Base-by-base conservation (phyloP, 1,140 invertebrate species). In the Holotrichia oblita region DNA sequence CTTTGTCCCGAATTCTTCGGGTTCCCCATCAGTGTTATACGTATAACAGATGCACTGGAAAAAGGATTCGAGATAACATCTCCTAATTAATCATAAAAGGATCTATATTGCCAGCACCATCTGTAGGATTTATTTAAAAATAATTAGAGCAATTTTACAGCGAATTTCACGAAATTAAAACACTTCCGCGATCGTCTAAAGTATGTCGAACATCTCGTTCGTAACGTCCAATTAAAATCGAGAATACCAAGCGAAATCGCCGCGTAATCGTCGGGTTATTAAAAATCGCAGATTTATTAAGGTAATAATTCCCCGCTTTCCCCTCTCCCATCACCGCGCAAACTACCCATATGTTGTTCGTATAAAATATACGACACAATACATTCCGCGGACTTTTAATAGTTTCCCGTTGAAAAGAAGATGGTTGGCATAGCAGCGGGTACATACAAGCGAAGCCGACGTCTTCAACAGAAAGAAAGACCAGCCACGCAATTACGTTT, bases 1-100 rank as follows among this genome's bases (percentile, higher is more conserved):
- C 74, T 81, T 81, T 81, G 80, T 81, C 76, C 78, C 77, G 74
- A 55, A 17, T n/a, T 7, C 48, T 17, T 55, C 14, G n/a, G 6
- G 14, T 55, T 2, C n/a, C 6, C 6, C 48, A 55, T 1, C 27
- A 1, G 27, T 4, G 2, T 6, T n/a, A 2, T 2, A 55, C 6
- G n/a, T 14, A 17, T n/a, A 55, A 55, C 48, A 55, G 48, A 17
- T 55, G 48, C n/a, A 17, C 27, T 55, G 2, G n/a, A 55, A 3
- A 17, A 55, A 6, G 48, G 17, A 55, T 55, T 14, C 14, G 3
- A 48, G 44, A 48, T 48, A n/a, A n/a, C 2, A 48, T 48, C 44
- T 48, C 1, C 10, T 48, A 10, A n/a, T 48, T 48, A 10, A n/a
- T 48, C 44, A n/a, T n/a, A n/a, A n/a, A n/a, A n/a, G n/a, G n/a